Conservation (phyloP, 2,888 invertebrate species). For the Cryptocephalus moraei region DNA sequence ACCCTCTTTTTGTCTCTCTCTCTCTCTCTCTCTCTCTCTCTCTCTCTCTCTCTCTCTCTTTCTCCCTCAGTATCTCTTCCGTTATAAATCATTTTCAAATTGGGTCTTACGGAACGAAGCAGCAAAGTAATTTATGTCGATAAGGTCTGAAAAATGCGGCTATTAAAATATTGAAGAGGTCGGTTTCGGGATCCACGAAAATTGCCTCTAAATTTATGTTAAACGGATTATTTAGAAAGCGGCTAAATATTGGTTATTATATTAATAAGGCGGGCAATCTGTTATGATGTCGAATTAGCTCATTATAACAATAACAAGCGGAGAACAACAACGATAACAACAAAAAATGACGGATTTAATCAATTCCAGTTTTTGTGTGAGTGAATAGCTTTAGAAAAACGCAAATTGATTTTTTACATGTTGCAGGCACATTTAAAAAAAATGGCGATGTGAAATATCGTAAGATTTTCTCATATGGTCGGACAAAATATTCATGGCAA, state of each 20-base stretch:
- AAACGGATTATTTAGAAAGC: slow-evolving; percentile 28
- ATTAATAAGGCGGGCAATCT: slow-evolving; percentile 22
- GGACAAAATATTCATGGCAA: too few relatives aligned
- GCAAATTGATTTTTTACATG: too few relatives aligned
- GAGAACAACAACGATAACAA: slow-evolving; percentile 5
- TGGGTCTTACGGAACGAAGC: background rate
- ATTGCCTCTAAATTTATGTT: slow-evolving; percentile 26
- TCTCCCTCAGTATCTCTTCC: too few relatives aligned
- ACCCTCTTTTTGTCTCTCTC: too few relatives aligned
- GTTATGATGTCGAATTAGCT: slow-evolving; percentile 10
- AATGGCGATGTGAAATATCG: too few relatives aligned
- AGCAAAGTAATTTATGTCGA: slow-evolving; percentile 15
- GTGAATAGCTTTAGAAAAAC: too few relatives aligned
- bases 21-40: too few relatives aligned
- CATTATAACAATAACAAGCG: slow-evolving; percentile 1
- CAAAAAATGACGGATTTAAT: slow-evolving; percentile 5
- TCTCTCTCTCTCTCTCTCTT: too few relatives aligned
- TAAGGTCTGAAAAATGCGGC: slow-evolving; percentile 17
- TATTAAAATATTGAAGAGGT: slow-evolving; percentile 21
- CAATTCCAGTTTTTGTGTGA: slow-evolving; percentile 4
- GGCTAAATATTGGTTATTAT: slow-evolving; percentile 26
- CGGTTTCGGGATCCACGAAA: slow-evolving; percentile 12
- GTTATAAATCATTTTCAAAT: too few relatives aligned
- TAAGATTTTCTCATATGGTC: too few relatives aligned
- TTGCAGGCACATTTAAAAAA: too few relatives aligned